A percentile compares a stretch with the other conserved stretches of the same genome.
phyloP scores from a whole-genome alignment of 2,888 invertebrate genomes.

The Brenthis daphne region DNA sequence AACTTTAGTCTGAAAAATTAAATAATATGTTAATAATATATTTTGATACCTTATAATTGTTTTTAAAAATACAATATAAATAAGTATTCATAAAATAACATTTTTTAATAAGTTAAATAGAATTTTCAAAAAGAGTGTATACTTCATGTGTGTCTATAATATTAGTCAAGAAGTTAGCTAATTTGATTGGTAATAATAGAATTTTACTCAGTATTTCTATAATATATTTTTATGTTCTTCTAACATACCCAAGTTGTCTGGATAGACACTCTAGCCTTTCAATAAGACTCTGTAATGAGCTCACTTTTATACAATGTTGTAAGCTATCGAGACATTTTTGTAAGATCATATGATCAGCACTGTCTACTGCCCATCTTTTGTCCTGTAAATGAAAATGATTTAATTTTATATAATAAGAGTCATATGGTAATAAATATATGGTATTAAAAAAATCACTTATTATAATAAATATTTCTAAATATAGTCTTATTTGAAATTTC shows the following conservation, averaged over 20 bases:
- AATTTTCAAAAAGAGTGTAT: too few relatives aligned
- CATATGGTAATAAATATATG: too few relatives aligned
- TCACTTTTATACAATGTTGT: constrained; percentile 96
- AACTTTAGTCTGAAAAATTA: constrained; percentile 87
- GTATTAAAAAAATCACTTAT: too few relatives aligned
- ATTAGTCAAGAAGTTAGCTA: too few relatives aligned
- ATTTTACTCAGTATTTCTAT: neutral
- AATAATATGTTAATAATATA: neutral
- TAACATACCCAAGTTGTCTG: constrained; percentile 89
- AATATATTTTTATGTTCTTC: constrained; percentile 10
- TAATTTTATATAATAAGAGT: too few relatives aligned
- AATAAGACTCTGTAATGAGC: constrained; percentile 94
- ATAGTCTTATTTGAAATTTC: too few relatives aligned
- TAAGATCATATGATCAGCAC: constrained; percentile 90
- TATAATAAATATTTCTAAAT: too few relatives aligned
- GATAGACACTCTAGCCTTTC: constrained; percentile 95
- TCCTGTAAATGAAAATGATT: constrained; percentile 80
- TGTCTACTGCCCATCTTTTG: constrained; percentile 93
- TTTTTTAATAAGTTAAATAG: too few relatives aligned
- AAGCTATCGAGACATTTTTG: constrained; percentile 95
- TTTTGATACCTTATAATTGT: too few relatives aligned
- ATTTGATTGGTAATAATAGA: neutral
- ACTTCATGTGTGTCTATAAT: too few relatives aligned
- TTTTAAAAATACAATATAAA: too few relatives aligned
- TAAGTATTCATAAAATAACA: too few relatives aligned